Conservation (phyloP, 2,113 vertebrate genomes). For the Zapus hudsonius region DNA sequence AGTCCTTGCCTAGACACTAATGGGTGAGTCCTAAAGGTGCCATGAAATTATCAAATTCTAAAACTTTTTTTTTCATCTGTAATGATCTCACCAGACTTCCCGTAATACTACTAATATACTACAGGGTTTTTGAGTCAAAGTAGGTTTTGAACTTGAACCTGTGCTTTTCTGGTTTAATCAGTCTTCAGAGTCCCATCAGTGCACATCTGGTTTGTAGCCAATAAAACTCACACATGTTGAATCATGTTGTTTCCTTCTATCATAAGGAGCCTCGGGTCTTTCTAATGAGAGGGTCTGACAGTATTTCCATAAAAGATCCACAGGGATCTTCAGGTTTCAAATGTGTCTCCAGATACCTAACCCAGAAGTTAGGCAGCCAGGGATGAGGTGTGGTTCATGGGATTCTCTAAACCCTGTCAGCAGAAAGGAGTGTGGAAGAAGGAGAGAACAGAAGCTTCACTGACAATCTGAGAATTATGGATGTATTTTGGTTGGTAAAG, state of each 20-base stretch:
- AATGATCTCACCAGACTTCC: conserved; percentile 21
- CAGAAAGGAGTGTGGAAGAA: background rate
- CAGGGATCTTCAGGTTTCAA: background rate
- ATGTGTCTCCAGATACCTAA: background rate
- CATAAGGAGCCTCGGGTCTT: background rate
- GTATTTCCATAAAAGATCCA: background rate
- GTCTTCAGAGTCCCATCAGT: background rate
- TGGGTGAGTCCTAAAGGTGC: conserved; percentile 32
- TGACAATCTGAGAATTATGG: background rate
- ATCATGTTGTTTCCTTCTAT: background rate
- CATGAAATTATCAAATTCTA: background rate
- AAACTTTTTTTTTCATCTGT: background rate
- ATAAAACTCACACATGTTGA: conserved; percentile 48
- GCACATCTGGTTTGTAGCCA: conserved; percentile 42
- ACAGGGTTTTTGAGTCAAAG: conserved; percentile 11
- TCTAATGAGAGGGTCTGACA: background rate
- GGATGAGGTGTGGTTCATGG: background rate
- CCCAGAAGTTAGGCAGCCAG: background rate
- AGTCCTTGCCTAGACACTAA: background rate
- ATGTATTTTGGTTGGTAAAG: no score
- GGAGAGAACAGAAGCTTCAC: background rate
- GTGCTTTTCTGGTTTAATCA: background rate
- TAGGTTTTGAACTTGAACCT: conserved; percentile 6
- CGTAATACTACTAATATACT: background rate
- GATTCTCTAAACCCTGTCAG: background rate